Evolutionary conservation across 2,888 invertebrate species (phyloP), one percentile per base, ranked within the genome.

Genomic region (Macrophya alboannulata): DNA sequence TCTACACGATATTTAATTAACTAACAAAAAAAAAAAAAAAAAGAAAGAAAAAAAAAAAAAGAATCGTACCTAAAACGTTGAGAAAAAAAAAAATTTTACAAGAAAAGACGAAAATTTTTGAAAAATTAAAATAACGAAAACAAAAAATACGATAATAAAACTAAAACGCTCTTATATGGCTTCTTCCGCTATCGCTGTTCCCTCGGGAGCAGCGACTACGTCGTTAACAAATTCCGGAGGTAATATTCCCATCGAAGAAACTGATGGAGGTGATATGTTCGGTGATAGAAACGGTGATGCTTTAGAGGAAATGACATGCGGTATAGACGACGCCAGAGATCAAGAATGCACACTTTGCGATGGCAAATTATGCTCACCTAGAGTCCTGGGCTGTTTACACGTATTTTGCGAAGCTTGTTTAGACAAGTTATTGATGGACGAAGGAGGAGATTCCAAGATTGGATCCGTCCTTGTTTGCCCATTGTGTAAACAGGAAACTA

Each of bases 401-500:
- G 98, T 98, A 83, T 99, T 98, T 95, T 99, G 99, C 94, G 98
- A 98, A 94, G 96, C 96, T 89, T 99, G 99, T 94, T 95, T 99
- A 91, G 97, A 97, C 92, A 97, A 97, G 93, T 95, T 97, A 91
- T 95, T 97, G 91, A 95, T 96, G 87, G 96, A 96, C 90, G 96
- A 96, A 92, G 96, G 95, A 87, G 96, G 96, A 68, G 96, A 97
- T 93, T 95, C 96, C 81, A 96, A 95, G 91, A 94, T 94, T 89
- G 95, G 96, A 94, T 95, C 95, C 90, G 95, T 95, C 89, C 95
- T 98, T 87, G 95, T 95, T 90, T 98, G 98, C 92, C 97, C 97
- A 45, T 95, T 96, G 86, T 99, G 99, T 95, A 96, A 96, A 92
- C 98, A 98, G 95, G 96, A 96, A 93, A 98, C 98, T 86, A 96